A percentile compares a stretch with the other conserved stretches of the same genome.
phyloP scores from a whole-genome alignment of 2,113 vertebrate genomes.

The Phoenicopterus ruber region DNA sequence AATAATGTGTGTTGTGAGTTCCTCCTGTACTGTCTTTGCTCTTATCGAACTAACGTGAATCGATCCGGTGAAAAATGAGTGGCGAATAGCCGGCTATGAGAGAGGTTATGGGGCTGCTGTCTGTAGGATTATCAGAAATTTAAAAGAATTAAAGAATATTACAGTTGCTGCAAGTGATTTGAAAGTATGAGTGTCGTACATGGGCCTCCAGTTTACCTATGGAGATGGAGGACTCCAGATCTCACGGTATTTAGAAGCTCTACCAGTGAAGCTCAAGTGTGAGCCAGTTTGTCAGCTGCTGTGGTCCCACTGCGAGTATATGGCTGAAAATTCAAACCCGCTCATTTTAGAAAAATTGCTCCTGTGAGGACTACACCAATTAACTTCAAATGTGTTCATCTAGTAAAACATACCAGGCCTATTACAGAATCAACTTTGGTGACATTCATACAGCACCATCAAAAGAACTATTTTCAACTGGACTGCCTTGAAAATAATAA shows the following conservation, averaged over 20 bases:
- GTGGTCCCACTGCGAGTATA: neutral
- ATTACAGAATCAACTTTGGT: neutral
- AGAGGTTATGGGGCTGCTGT: neutral
- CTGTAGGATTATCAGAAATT: neutral
- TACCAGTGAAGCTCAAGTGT: neutral
- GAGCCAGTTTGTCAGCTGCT: neutral
- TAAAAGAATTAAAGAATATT: neutral
- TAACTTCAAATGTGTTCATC: neutral
- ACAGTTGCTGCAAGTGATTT: neutral
- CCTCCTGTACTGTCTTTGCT: neutral
- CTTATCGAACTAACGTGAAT: accelerated
- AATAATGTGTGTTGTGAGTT: neutral
- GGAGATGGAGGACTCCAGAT: neutral
- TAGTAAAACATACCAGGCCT: neutral
- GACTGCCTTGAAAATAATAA: neutral
- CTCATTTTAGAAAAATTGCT: neutral
- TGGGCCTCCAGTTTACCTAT: neutral
- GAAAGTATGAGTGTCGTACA: neutral
- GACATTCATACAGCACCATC: neutral
- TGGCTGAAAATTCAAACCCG: neutral
- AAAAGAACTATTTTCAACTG: neutral
- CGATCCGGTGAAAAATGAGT: neutral
- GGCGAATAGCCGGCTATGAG: accelerated
- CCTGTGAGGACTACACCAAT: neutral
- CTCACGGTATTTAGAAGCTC: neutral